phyloP scores from a whole-genome alignment of 2,888 invertebrate species.

The Eurytoma californica region DNA sequence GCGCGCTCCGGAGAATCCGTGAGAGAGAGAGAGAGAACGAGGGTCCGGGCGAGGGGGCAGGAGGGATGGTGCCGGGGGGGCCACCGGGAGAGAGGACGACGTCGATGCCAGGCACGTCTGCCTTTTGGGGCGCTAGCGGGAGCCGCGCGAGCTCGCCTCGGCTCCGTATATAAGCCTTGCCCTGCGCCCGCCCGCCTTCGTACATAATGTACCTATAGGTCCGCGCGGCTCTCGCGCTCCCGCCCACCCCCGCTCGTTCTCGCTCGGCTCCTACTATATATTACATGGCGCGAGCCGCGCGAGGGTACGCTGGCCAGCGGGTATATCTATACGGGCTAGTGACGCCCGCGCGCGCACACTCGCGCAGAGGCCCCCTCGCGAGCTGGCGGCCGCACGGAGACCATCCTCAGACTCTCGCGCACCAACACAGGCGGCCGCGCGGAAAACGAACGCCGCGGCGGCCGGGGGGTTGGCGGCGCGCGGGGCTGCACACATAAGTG shows the following conservation, averaged over 20 bases:
- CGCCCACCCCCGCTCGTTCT: constrained; percentile 30
- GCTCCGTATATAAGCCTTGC: constrained; percentile 35
- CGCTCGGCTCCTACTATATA: constrained; percentile 49
- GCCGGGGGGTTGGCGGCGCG: no score
- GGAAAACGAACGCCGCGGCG: no score
- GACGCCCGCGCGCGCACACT: neutral
- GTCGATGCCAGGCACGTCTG: constrained; percentile 73
- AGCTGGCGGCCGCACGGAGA: no score
- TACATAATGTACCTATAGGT: constrained; percentile 53
- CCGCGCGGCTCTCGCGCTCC: constrained; percentile 44
- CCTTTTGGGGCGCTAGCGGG: constrained; percentile 70
- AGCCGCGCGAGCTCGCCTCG: constrained; percentile 60
- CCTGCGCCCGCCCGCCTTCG: constrained; percentile 28
- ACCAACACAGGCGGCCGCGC: neutral
- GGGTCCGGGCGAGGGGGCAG: neutral
- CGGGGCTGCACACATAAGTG: no score
- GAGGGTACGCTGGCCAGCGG: neutral
- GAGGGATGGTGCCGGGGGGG: neutral
- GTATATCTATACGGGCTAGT: neutral
- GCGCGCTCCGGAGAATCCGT: constrained; percentile 27
- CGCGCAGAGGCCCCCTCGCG: neutral
- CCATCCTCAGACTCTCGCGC: neutral
- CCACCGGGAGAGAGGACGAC: constrained; percentile 48
- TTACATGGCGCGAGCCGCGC: constrained; percentile 23
- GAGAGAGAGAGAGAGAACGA: constrained; percentile 18